Base-by-base conservation (phyloP, 2,888 invertebrate genomes). In the Zonitis immaculata region DNA sequence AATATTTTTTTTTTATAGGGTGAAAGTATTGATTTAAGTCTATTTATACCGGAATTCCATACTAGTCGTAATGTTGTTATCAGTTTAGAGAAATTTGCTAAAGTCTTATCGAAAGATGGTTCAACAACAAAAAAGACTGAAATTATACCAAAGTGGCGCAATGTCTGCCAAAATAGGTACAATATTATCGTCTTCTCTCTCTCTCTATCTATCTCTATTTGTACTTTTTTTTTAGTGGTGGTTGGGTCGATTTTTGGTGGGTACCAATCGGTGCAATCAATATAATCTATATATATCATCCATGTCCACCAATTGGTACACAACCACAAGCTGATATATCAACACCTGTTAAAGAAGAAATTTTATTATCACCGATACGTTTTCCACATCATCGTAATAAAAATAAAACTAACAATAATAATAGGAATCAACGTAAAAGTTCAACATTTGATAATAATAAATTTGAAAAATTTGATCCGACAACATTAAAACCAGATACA, bases 181-280 rank as follows among this genome's bases (percentile, higher is more conserved):
- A n/a, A n/a, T n/a, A n/a, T n/a, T n/a, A n/a, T n/a, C n/a, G n/a
- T n/a, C n/a, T n/a, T n/a, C n/a, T n/a, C n/a, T n/a, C n/a, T n/a
- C n/a, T n/a, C n/a, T n/a, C n/a, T n/a, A n/a, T n/a, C n/a, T n/a
- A n/a, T n/a, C n/a, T n/a, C n/a, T n/a, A n/a, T n/a, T n/a, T n/a
- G n/a, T n/a, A n/a, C n/a, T n/a, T n/a, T n/a, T n/a, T n/a, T n/a
- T n/a, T n/a, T 56, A 76, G 77, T 56, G 72, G 76, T 28, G 95
- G 95, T 2, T 98, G 97, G 97, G 85, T 96, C 0, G 95, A 96
- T 72, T 95, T 95, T 70, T 95, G 95, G 95, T 90, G 90, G 44
- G 94, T 96, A 6, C 95, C 95, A 0, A 95, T 95, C 58, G 90
- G 95, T 5, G 94, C 95, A 0, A 78, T 97, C 16, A 93, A 91